Percentiles rank a stretch among this genome's conserved stretches.
phyloP scores from a whole-genome alignment of 2,888 invertebrate species.

The Lasiommata megera region DNA sequence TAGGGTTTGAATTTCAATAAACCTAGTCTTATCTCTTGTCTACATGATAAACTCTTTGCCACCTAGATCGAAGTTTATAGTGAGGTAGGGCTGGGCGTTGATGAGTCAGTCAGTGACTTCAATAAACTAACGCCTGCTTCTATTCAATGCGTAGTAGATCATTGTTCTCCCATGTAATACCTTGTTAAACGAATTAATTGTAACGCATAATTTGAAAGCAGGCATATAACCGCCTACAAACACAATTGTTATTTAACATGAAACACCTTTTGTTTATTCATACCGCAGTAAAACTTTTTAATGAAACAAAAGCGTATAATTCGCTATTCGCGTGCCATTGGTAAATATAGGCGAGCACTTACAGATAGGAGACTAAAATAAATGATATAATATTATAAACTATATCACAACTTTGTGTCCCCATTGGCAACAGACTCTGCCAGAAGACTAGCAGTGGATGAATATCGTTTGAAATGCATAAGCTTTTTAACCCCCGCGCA shows the following conservation, averaged over 20 bases:
- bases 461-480: too few relatives aligned
- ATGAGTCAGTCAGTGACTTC: too few relatives aligned
- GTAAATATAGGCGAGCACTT: not conserved
- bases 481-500: too few relatives aligned
- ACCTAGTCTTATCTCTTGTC: too few relatives aligned
- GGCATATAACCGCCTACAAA: not conserved
- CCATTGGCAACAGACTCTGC: not conserved
- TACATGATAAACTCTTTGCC: too few relatives aligned
- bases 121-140: too few relatives aligned
- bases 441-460: too few relatives aligned
- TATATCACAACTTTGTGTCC: not conserved
- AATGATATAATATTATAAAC: not conserved
- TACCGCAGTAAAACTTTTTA: not conserved
- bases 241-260: not conserved
- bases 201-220: not conserved
- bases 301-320: conserved; percentile 1
- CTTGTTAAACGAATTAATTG: not conserved
- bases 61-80: too few relatives aligned
- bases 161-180: not conserved
- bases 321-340: conserved; percentile 4
- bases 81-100: too few relatives aligned
- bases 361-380: not conserved
- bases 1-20: too few relatives aligned
- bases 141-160: too few relatives aligned
- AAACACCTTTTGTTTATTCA: conserved; percentile 2